Base-by-base conservation (phyloP, 2,888 invertebrate species). In the Phyllotreta cruciferae region DNA sequence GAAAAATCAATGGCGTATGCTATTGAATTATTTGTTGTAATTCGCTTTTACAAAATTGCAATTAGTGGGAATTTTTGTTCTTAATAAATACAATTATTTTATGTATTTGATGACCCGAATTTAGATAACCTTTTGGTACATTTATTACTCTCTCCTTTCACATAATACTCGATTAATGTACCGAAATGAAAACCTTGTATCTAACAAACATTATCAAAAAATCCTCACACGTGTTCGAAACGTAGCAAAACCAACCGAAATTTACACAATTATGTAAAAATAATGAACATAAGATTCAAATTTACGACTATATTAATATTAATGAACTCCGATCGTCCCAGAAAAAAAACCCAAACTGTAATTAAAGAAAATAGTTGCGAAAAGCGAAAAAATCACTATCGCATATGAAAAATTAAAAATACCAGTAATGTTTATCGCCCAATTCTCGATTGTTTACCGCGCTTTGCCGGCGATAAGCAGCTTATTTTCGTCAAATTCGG, bases 361-460 rank as follows among this genome's bases (percentile, higher is more conserved):
- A 44, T 44, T 44, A 44, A 9, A n/a, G 9, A 10, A 44, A 44
- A 24, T 7, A 49, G 9, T 34, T 49, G 10, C 35, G 49, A 14
- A 14, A 49, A 14, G 10, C n/a, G 24, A n/a, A 35, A n/a, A 24
- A 24, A 24, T 24, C 24, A 24, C 24, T 53, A 10, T 39, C 38
- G 41, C 14, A 6, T 13, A 6, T 3, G 13, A 53, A 37, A 39
- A 14, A 44, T 56, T 49, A 47, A 14, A 24, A 47, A 38, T 41
- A 57, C 4, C 38, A 36, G 42, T 52, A 58, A 60, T 44, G 38
- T 14, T 37, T 60, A 60, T 60, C 52, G 49, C 24, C 50, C 8
- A 11, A 44, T 35, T 41, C 49, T 50, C 41, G 47, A 64, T 61
- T 61, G 61, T 64, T 64, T 64, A 57, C 57, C 57, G 37, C 49